Evolutionary conservation across 1,140 invertebrate genomes (phyloP).

Genomic region (Ceratoteleas bidentatus): DNA sequence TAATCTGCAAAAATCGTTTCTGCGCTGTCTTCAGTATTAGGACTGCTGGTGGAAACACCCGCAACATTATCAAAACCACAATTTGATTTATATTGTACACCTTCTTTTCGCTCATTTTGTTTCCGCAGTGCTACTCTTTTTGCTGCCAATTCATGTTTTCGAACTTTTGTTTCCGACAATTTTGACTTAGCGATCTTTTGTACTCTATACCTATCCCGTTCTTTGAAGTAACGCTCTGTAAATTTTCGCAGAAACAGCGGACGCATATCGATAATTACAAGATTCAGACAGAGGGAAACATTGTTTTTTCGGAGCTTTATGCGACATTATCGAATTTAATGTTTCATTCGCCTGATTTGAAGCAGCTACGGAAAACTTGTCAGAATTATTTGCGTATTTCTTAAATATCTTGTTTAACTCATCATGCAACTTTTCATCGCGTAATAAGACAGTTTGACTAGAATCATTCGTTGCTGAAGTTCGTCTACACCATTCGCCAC

Average conservation of each 20-base stretch:
- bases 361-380: conserved; percentile 33
- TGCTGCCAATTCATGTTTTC: conserved; percentile 18
- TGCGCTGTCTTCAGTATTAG: too few relatives aligned
- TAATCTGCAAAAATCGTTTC: conserved; percentile 16
- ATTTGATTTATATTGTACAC: conserved; percentile 34
- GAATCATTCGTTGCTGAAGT: conserved; percentile 1
- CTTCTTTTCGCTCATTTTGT: conserved; percentile 31
- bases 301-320: conserved; percentile 43
- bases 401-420: conserved; percentile 24
- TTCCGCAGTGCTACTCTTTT: conserved; percentile 24
- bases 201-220: too few relatives aligned
- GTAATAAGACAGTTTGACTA: conserved; percentile 7
- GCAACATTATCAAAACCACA: conserved; percentile 9
- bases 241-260: conserved; percentile 9
- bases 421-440: conserved; percentile 17
- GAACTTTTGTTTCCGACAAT: conserved; percentile 21
- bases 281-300: conserved; percentile 27
- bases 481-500: conserved; percentile 18
- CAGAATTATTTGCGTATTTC: conserved; percentile 41
- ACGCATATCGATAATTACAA: conserved; percentile 17
- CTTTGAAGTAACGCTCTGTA: too few relatives aligned
- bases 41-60: too few relatives aligned
- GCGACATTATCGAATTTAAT: conserved; percentile 43
- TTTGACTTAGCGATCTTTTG: conserved; percentile 18
- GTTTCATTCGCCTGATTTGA: conserved; percentile 38